Conservation (phyloP, 2,888 invertebrate genomes). For the Polylopha cassiicola region DNA sequence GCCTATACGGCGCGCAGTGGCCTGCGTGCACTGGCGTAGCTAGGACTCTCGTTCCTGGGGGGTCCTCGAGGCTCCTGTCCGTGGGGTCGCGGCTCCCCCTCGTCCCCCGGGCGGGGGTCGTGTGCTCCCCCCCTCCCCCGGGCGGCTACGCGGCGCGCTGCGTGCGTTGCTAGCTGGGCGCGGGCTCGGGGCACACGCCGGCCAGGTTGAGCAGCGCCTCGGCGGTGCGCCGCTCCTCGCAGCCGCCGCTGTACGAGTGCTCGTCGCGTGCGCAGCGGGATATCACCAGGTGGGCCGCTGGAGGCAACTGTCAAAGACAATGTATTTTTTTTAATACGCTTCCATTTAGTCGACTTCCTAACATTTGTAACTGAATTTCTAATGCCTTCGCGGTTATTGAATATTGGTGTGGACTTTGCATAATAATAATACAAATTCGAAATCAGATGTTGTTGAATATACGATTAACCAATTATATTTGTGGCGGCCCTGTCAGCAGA, state of each 20-base stretch:
- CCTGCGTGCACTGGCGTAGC: not conserved
- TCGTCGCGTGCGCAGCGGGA: slow-evolving; percentile 94
- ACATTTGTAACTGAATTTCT: too few species aligned
- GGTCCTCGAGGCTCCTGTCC: too few species aligned
- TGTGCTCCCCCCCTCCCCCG: not conserved
- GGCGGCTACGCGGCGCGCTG: slow-evolving; percentile 22
- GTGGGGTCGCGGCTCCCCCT: not conserved
- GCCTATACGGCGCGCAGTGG: not conserved
- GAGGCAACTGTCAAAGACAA: slow-evolving; percentile 52
- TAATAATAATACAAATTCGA: too few species aligned
- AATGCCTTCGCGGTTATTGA: too few species aligned
- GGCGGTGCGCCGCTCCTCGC: slow-evolving; percentile 70
- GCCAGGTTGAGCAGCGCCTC: slow-evolving; percentile 71
- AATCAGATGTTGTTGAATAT: too few species aligned
- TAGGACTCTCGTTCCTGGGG: not conserved
- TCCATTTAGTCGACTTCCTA: too few species aligned
- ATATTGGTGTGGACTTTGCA: too few species aligned
- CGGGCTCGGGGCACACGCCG: slow-evolving; percentile 48
- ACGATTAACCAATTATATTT: too few species aligned
- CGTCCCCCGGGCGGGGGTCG: slow-evolving; percentile 4
- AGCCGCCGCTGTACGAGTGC: slow-evolving; percentile 91
- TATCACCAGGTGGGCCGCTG: slow-evolving; percentile 80
- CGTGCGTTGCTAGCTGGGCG: slow-evolving; percentile 24
- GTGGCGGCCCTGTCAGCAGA: too few species aligned
- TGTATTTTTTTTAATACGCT: too few species aligned